Evolutionary conservation across 2,113 vertebrate species (phyloP).

Genomic region (Holacanthus passer): DNA sequence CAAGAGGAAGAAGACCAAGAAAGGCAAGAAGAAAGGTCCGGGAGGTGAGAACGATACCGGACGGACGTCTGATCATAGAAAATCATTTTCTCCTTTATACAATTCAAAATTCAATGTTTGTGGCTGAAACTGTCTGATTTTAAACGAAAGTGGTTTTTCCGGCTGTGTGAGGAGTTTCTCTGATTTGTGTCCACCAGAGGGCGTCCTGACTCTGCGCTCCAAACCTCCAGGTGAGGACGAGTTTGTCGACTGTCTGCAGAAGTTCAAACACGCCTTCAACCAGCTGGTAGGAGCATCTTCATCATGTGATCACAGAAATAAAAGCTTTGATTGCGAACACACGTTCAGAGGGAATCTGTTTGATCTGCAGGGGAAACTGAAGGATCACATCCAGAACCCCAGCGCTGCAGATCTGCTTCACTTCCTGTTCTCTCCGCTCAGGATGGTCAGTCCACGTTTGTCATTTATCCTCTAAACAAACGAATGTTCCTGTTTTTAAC

Average conservation of each 20-base stretch:
- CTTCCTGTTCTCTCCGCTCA: conserved; percentile 94
- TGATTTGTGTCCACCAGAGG: conserved; percentile 87
- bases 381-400: conserved; percentile 94
- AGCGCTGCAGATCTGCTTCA: conserved; percentile 94
- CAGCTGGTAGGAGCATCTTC: conserved; percentile 87
- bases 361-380: conserved; percentile 89
- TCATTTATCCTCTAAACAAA: background rate
- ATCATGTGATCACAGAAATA: background rate
- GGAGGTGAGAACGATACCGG: conserved; percentile 86
- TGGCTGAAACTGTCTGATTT: too few species aligned
- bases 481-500: too few species aligned
- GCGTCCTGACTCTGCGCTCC: conserved; percentile 94
- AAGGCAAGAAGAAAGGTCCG: conserved; percentile 92
- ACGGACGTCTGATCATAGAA: too few species aligned
- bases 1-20: conserved; percentile 93
- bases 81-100: too few species aligned
- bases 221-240: conserved; percentile 92
- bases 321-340: background rate
- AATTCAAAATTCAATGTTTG: too few species aligned
- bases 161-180: too few species aligned
- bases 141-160: too few species aligned
- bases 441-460: conserved; percentile 84
- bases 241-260: conserved; percentile 96
- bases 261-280: conserved; percentile 98
- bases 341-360: background rate